Evolutionary conservation across 2,888 invertebrate species (phyloP), one percentile per base, ranked within the genome.

Genomic region (Ceraclea dissimilis): DNA sequence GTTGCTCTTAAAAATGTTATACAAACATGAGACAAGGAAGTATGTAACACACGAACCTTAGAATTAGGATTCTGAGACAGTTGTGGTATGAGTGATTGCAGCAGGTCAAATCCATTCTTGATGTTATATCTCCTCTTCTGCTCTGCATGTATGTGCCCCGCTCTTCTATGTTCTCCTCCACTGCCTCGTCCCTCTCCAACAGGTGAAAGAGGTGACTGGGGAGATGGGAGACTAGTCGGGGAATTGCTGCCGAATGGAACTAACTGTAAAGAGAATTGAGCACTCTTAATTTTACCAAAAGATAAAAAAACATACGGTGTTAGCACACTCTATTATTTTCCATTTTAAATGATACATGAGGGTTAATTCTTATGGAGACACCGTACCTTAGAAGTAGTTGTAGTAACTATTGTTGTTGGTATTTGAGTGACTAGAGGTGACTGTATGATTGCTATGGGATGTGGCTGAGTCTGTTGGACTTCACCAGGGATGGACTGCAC

Each of bases 91-190:
- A 97, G 81, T 60, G 88, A 86, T 71, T 95, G 93, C 62, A 97
- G 80, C 72, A 89, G 88, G 73, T 97, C 96, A 73, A 97, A 97
- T 39, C 96, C 96, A 70, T 90, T 92, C 74, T 96, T 96, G 66
- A 97, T 95, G 71, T 95, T 96, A 71, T 90, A 94, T 53, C 96
- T 81, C 33, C 97, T 81, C 71, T 96, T 97, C 75, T 96, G 95
- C 69, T 97, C 97, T 0, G 97, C 94, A 72, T 93, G 93, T 65
- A 93, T 88, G 71, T 96, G 96, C 13, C 92, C 91, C 60, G 88
- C 90, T 54, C 94, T 82, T 47, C 89, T 78, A 65, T 90, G 85
- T 68, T 90, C 85, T 63, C 80, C 67, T 62, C 84, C 72, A 65
- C 79, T 77, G 0, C 74, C 71, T 2, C 39, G 2, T 4, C 39